Evolutionary conservation across 2,888 invertebrate genomes (phyloP).

Genomic region (Sympetrum striolatum): DNA sequence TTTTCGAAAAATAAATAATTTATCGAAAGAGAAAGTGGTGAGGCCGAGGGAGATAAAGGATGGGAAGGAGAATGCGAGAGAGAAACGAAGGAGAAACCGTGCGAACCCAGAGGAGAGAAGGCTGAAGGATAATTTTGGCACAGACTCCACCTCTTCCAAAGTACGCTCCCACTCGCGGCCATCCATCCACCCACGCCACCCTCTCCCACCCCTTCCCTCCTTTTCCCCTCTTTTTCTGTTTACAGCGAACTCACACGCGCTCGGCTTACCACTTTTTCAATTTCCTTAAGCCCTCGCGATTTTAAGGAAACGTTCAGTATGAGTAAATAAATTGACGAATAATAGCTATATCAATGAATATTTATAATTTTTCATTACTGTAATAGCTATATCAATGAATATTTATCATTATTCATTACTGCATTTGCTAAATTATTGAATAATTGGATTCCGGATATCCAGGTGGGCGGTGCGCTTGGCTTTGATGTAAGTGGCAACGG

Average conservation of each 20-base stretch:
- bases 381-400: no score
- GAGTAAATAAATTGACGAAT: no score
- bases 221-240: background rate
- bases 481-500: no score
- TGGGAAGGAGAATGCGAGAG: background rate
- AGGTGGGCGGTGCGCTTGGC: no score
- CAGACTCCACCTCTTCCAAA: background rate
- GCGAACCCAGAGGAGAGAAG: slow-evolving; percentile 2
- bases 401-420: no score
- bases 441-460: no score
- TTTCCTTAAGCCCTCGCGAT: background rate
- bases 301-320: no score
- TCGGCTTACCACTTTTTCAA: background rate
- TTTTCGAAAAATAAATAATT: background rate
- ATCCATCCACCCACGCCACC: background rate
- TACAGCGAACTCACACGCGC: background rate
- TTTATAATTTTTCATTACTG: no score
- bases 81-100: background rate
- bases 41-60: background rate
- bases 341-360: background rate
- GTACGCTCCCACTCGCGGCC: background rate
- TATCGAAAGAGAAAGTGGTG: background rate
- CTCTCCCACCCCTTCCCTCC: background rate
- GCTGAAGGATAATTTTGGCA: slow-evolving; percentile 38
- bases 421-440: no score